A percentile compares a stretch with the other conserved stretches of the same genome.
Conservation (phyloP, 2,113 vertebrate species). For the Sapajus apella region DNA sequence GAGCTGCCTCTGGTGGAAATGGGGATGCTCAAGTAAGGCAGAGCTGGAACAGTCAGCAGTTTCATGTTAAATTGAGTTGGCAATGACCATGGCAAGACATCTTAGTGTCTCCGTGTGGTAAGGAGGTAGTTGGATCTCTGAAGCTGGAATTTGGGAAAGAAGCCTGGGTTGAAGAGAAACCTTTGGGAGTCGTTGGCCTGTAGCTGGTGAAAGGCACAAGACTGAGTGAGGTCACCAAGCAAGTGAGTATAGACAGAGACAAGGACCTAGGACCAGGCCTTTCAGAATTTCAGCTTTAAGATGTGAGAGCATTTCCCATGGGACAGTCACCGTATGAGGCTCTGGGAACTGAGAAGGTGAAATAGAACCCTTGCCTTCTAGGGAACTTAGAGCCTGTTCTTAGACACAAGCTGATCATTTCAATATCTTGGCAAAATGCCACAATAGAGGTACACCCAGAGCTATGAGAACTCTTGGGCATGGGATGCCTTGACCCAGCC, state of each 20-base stretch:
- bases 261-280: neutral
- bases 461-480: neutral
- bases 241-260: neutral
- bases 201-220: neutral
- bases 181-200: neutral
- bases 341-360: neutral
- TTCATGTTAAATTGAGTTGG: neutral
- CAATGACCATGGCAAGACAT: neutral
- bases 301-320: neutral
- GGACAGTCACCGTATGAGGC: neutral
- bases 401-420: neutral
- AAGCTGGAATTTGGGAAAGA: neutral
- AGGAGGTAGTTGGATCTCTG: neutral
- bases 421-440: neutral
- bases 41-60: neutral
- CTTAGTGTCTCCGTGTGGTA: neutral
- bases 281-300: neutral
- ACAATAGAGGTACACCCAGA: neutral
- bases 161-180: neutral
- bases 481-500: neutral
- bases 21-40: neutral
- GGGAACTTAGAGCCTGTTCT: neutral
- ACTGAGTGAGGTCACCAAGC: neutral
- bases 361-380: neutral
- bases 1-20: neutral